Percentiles rank a stretch among this genome's conserved stretches.
These are phyloP conservation scores for Drepanosiphum platanoidis DNA, from an alignment of 2,888 invertebrate species.

Conservation along the genomic window DNA sequence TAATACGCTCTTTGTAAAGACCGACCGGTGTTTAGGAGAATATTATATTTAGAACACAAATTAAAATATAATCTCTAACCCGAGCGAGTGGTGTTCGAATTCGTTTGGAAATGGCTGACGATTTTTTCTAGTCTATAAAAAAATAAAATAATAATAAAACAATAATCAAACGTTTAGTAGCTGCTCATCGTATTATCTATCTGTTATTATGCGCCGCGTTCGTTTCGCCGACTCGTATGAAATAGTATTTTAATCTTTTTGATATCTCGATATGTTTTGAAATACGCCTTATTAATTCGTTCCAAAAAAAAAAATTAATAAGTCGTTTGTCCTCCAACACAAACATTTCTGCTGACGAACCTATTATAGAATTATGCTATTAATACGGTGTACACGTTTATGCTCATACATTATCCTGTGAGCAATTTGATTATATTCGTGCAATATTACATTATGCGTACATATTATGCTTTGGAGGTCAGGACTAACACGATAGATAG, in stretches of 20 bases:
- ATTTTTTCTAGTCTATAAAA: too few relatives aligned
- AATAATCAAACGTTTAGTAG: too few relatives aligned
- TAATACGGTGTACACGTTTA: not conserved
- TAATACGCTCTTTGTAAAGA: not conserved
- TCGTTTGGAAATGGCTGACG: too few relatives aligned
- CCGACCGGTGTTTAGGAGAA: not conserved
- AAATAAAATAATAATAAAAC: too few relatives aligned
- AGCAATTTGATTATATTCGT: slow-evolving; percentile 44
- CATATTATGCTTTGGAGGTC: slow-evolving; percentile 30
- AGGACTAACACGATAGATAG: slow-evolving; percentile 44
- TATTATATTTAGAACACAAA: not conserved
- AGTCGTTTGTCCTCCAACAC: slow-evolving; percentile 28
- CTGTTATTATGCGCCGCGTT: not conserved
- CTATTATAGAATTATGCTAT: slow-evolving; percentile 23
- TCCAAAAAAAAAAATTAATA: slow-evolving; percentile 5
- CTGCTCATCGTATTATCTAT: too few relatives aligned
- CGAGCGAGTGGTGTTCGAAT: too few relatives aligned
- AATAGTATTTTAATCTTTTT: not conserved
- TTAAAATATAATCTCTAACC: too few relatives aligned
- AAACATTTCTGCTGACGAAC: slow-evolving; percentile 18
- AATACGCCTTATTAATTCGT: slow-evolving; percentile 9
- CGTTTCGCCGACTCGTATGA: not conserved
- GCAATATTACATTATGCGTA: slow-evolving; percentile 39
- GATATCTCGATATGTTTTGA: not conserved
- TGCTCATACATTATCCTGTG: slow-evolving; percentile 24